A percentile compares a stretch with the other conserved stretches of the same genome.
Evolutionary conservation across 2,888 invertebrate genomes (phyloP).

Genomic region (Punctoribates punctum): DNA sequence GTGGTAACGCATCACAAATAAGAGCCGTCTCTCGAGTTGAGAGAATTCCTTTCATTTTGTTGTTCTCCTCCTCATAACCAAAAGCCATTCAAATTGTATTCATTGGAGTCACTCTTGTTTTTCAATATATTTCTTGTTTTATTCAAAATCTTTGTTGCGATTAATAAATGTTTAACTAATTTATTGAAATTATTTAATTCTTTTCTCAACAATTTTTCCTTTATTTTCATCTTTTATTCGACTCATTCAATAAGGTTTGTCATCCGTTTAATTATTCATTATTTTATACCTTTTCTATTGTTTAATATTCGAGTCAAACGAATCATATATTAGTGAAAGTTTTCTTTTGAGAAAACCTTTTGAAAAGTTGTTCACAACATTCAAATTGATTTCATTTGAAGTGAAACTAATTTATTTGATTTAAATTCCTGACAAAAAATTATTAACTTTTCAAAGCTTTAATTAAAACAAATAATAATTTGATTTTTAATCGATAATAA

Average conservation of each 20-base stretch:
- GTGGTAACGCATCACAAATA: not conserved
- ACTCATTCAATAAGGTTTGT: conserved; percentile 3
- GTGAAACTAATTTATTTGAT: no score
- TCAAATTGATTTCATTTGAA: no score
- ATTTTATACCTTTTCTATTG: not conserved
- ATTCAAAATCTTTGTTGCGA: conserved; percentile 9
- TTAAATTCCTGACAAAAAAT: no score
- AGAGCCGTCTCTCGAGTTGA: not conserved
- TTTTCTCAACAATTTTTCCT: not conserved
- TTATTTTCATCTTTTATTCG: not conserved
- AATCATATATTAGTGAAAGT: not conserved
- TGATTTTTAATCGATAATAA: no score
- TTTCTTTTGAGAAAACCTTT: not conserved
- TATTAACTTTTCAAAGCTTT: no score
- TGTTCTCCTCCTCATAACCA: not conserved
- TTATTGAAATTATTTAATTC: not conserved
- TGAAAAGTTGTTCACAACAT: no score
- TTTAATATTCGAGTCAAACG: not conserved
- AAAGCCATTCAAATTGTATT: conserved; percentile 9
- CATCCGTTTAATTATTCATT: conserved; percentile 10
- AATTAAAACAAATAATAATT: no score
- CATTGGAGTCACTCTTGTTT: not conserved
- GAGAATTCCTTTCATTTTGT: conserved; percentile 34
- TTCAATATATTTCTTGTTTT: conserved; percentile 9
- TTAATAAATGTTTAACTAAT: not conserved